Conservation (phyloP, 92 coral and sea anemone species). For the Epizoanthus illoricatus region DNA sequence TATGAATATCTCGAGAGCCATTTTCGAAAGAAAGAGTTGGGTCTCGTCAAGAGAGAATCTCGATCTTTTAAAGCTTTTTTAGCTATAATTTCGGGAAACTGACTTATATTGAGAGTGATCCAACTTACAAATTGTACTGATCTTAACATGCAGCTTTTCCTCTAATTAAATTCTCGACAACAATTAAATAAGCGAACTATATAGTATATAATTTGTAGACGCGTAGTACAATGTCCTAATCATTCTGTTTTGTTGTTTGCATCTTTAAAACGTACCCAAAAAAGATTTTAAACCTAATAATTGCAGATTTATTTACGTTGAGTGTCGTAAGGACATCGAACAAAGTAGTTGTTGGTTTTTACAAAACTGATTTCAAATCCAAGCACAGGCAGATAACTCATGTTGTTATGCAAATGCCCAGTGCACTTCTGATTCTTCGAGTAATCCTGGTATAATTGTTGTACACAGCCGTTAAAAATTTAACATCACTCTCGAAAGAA, state of each 20-base stretch:
- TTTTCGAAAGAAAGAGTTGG: no score
- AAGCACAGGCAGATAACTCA: background rate
- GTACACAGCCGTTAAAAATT: slow-evolving; percentile 2
- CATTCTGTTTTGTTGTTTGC: slow-evolving; percentile 1
- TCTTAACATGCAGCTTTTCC: background rate
- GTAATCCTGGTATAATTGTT: background rate
- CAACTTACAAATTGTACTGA: background rate
- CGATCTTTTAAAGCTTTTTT: no score
- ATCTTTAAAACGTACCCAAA: background rate
- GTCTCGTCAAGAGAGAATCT: no score
- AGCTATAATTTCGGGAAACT: background rate
- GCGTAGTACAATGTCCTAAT: background rate
- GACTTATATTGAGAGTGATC: background rate
- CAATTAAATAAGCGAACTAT: background rate
- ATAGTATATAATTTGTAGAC: background rate
- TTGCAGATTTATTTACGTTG: background rate
- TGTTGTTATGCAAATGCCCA: no score
- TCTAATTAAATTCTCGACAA: background rate
- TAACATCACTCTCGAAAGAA: slow-evolving; percentile 60
- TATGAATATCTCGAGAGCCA: background rate
- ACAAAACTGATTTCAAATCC: background rate
- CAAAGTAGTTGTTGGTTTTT: background rate
- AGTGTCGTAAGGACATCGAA: no score
- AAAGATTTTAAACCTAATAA: background rate
- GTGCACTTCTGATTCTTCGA: background rate